A percentile compares a stretch with the other conserved stretches of the same genome.
Evolutionary conservation across 1,140 invertebrate species (phyloP).

Genomic region (Mactra quadrangularis): DNA sequence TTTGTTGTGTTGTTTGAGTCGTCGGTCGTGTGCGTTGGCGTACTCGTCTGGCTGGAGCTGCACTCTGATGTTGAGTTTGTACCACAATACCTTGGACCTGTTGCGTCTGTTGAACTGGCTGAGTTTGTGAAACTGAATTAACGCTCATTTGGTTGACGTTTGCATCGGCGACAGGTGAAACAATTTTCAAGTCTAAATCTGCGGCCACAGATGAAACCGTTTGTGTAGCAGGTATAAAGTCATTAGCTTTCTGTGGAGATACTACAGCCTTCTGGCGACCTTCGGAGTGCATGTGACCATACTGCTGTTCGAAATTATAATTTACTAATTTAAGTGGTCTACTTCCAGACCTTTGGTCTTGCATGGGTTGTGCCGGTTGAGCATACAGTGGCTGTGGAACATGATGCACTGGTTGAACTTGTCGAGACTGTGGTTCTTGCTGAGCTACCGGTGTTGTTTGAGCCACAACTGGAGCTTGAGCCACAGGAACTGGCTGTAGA

Average conservation of each 20-base stretch:
- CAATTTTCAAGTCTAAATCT: conserved; percentile 50
- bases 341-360: conserved; percentile 29
- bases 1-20: not conserved
- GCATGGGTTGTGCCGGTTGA: conserved; percentile 20
- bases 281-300: not conserved
- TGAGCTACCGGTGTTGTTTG: too few relatives aligned
- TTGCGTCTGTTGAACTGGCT: not conserved
- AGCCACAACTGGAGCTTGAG: too few relatives aligned
- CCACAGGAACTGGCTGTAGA: not conserved
- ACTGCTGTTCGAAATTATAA: conserved; percentile 3
- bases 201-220: conserved; percentile 52
- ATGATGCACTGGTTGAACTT: not conserved
- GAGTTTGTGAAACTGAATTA: not conserved
- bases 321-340: not conserved
- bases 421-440: not conserved
- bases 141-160: not conserved
- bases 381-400: not conserved
- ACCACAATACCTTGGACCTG: not conserved
- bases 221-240: conserved; percentile 53
- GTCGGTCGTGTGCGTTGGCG: not conserved
- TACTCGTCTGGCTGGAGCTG: not conserved
- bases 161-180: not conserved
- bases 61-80: not conserved
- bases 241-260: conserved; percentile 34
- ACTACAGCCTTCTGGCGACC: conserved; percentile 25